Percentiles rank a stretch among this genome's conserved stretches.
phyloP scores from a whole-genome alignment of 2,113 vertebrate species.

The Pleuronectes platessa region DNA sequence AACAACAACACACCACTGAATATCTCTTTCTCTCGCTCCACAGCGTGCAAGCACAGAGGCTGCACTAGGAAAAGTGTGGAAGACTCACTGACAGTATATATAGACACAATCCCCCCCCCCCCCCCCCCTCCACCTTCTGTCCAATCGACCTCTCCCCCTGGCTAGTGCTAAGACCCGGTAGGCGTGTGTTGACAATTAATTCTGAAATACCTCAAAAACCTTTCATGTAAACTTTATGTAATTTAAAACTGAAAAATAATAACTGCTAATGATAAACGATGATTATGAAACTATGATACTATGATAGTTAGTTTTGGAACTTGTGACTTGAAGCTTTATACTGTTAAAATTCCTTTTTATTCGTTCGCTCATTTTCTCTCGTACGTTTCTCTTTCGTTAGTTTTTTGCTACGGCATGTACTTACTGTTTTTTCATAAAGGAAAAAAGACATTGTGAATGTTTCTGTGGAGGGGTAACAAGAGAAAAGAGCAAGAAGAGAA shows the following conservation, averaged over 20 bases:
- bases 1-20: slow-evolving; percentile 40
- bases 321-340: slow-evolving; percentile 99
- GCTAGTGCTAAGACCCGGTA: slow-evolving; percentile 91
- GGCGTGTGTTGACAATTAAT: slow-evolving; percentile 98
- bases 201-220: slow-evolving; percentile 99
- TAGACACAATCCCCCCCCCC: slow-evolving; percentile 62
- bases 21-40: slow-evolving; percentile 59
- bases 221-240: slow-evolving; percentile 99
- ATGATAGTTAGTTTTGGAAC: slow-evolving; percentile 99
- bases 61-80: slow-evolving; percentile 69
- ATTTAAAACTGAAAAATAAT: slow-evolving; percentile 86
- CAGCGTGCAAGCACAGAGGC: slow-evolving; percentile 75
- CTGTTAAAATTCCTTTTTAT: slow-evolving; percentile 91
- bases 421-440: slow-evolving; percentile 88
- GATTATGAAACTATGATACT: slow-evolving; percentile 85
- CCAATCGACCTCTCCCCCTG: slow-evolving; percentile 78
- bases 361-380: slow-evolving; percentile 79
- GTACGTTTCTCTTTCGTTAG: slow-evolving; percentile 71
- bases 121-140: slow-evolving; percentile 67
- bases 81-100: slow-evolving; percentile 65
- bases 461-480: slow-evolving; percentile 74
- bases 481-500: slow-evolving; percentile 71
- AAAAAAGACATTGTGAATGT: slow-evolving; percentile 96
- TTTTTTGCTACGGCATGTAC: slow-evolving; percentile 91
- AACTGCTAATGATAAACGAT: slow-evolving; percentile 83